phyloP scores from a whole-genome alignment of 2,113 vertebrate species.

The Pseudorhombus dupliciocellatus region DNA sequence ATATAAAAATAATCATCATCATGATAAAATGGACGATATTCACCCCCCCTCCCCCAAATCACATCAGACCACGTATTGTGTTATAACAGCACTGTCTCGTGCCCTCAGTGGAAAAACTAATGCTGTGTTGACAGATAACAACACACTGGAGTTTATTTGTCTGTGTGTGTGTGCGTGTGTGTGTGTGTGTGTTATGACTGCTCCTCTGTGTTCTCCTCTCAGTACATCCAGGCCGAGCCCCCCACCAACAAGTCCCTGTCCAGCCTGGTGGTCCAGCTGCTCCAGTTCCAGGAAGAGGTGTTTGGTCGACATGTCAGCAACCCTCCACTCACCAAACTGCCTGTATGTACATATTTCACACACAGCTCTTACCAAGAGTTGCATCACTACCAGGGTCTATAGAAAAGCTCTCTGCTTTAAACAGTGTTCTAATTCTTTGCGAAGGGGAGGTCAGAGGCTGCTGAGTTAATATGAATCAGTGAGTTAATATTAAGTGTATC shows the following conservation, averaged over 20 bases:
- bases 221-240: conserved; percentile 97
- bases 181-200: not conserved
- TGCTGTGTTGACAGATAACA: not conserved
- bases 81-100: not conserved
- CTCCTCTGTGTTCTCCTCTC: conserved; percentile 9
- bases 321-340: conserved; percentile 93
- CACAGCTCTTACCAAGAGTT: not conserved
- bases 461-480: not conserved
- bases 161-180: not conserved
- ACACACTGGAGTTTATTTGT: not conserved
- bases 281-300: conserved; percentile 98
- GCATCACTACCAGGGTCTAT: not conserved
- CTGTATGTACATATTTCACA: conserved; percentile 74
- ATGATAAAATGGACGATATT: not conserved
- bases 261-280: conserved; percentile 94
- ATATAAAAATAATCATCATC: not conserved
- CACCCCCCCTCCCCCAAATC: not conserved
- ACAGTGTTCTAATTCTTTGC: too few species aligned
- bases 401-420: not conserved
- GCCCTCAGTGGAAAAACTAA: not conserved
- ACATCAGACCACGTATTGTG: not conserved
- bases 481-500: not conserved
- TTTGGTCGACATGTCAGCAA: conserved; percentile 98
- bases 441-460: too few species aligned
- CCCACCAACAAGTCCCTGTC: conserved; percentile 97